Evolutionary conservation across 2,888 invertebrate genomes (phyloP).

Genomic region (Drosophila histrio): DNA sequence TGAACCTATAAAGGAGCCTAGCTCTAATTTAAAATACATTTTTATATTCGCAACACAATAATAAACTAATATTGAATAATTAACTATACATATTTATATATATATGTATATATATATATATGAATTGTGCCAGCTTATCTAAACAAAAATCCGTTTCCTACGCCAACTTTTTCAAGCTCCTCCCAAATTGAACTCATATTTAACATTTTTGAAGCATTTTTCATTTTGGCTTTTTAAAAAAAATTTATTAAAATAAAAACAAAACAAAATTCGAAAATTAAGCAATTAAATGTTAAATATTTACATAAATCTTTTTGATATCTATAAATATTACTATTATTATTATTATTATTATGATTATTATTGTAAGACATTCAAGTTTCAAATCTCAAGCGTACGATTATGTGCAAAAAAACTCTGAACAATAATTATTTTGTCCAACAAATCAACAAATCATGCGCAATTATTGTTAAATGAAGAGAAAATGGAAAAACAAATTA

Average conservation of each 20-base stretch:
- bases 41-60: constrained; percentile 15
- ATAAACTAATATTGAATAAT: not conserved
- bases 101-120: constrained; percentile 13
- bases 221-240: constrained; percentile 17
- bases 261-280: constrained; percentile 1
- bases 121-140: constrained; percentile 10
- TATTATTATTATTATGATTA: constrained; percentile 4
- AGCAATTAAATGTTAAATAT: constrained; percentile 31
- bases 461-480: constrained; percentile 47
- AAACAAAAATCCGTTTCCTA: constrained; percentile 43
- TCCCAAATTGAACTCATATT: not conserved
- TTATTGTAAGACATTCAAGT: constrained; percentile 14
- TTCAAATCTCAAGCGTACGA: constrained; percentile 18
- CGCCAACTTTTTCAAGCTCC: constrained; percentile 54
- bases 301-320: constrained; percentile 27
- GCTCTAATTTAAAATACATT: constrained; percentile 30
- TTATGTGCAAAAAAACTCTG: not conserved
- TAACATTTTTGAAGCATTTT: constrained; percentile 28
- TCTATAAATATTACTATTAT: constrained; percentile 1
- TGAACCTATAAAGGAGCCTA: constrained; percentile 38
- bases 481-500: too few relatives aligned
- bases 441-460: constrained; percentile 11
- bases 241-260: not conserved
- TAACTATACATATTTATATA: not conserved
- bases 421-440: constrained; percentile 38